These are phyloP conservation scores for Sebastes diploproa DNA, from an alignment of 2,797 vertebrate species.

Conservation along the genomic window DNA sequence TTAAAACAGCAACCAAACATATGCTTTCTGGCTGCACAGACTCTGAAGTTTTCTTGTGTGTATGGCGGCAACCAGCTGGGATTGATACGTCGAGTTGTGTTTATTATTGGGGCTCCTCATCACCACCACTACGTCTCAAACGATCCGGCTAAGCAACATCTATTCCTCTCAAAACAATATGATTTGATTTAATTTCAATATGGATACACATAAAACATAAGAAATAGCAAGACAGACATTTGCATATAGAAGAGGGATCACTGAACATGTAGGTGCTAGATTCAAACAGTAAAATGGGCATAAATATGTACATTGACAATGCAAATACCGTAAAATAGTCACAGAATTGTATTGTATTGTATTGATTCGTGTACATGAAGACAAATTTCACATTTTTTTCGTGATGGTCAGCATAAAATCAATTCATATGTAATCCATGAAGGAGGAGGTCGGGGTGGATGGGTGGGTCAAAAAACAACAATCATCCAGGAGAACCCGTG, in stretches of 20 bases:
- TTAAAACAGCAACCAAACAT: neutral
- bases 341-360: no score
- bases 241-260: neutral
- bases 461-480: no score
- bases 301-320: neutral
- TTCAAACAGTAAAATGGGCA: neutral
- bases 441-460: no score
- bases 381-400: no score
- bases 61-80: neutral
- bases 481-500: neutral
- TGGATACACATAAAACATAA: neutral
- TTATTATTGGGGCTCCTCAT: neutral
- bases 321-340: neutral
- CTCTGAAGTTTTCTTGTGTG: neutral
- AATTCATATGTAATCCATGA: no score
- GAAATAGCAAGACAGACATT: neutral
- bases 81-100: neutral
- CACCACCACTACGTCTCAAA: neutral
- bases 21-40: neutral
- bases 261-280: neutral
- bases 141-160: neutral
- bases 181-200: neutral
- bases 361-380: no score
- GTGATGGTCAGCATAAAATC: no score
- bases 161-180: neutral